Evolutionary conservation across 2,113 vertebrate genomes (phyloP), one percentile per base, ranked within the genome.

Genomic region (Boulengeromyrus knoepffleri): DNA sequence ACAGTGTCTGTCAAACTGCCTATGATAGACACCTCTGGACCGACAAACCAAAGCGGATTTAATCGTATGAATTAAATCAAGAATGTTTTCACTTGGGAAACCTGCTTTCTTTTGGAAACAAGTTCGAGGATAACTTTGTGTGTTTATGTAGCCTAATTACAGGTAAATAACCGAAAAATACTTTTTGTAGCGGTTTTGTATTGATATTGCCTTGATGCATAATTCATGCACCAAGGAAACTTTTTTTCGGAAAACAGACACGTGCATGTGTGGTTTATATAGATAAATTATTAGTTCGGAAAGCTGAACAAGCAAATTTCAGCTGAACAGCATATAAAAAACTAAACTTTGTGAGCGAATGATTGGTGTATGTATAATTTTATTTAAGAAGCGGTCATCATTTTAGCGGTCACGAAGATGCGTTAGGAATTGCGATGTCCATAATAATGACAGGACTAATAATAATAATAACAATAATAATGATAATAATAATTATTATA

Each of bases 151-250:
- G 13, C 74, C 9, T 31, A 70, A 27, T 88, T 90, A 85, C 80
- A 91, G 89, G 91, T 91, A 91, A 89, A 84, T 74, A 13, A 4
- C 31, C 17, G 27, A 49, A 6, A 62, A 50, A 3, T 74, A 24
- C 39, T 24, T 39, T 46, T 17, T 42, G 77, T 2, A 21, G 42
- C 13, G 15, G 31, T 53, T 39, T 53, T 85, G 45, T n/a, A 24
- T 50, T 50, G 36, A 77, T 87, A 31, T 52, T 45, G 42, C 58
- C 24, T 58, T 86, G 15, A 70, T 31, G n/a, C 62, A 12, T 66
- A 12, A 66, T 66, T 66, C n/a, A 27, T 27, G 62, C 19, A 19
- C 13, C 24, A 50, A 52, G 6, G 77, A n/a, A 85, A 85, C 83
- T 85, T n/a, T 85, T 24, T 66, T 21, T 80, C n/a, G 36, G 62